Conservation (phyloP, 2,888 invertebrate species). For the Cyrtodaria siliqua region DNA sequence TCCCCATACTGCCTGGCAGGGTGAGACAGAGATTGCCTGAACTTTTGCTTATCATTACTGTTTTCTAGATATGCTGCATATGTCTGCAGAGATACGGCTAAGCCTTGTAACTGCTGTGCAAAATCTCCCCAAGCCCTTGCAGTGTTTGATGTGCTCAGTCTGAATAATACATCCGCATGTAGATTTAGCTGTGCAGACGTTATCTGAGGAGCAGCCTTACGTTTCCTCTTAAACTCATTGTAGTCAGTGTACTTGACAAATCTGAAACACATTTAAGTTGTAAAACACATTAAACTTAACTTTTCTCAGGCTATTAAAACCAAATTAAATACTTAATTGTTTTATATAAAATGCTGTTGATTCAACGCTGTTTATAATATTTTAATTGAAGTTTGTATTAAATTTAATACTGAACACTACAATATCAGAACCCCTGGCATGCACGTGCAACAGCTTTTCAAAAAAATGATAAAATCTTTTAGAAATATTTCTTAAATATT, state of each 20-base stretch:
- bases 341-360: conserved; percentile 1
- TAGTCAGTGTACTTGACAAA: conserved; percentile 19
- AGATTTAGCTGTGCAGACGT: conserved; percentile 8
- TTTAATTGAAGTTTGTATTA: conserved; percentile 5
- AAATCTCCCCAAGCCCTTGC: conserved; percentile 5
- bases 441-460: not conserved
- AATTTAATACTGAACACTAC: conserved; percentile 5
- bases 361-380: conserved; percentile 7
- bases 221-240: conserved; percentile 14
- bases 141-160: conserved; percentile 1
- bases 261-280: conserved; percentile 13
- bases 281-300: conserved; percentile 9
- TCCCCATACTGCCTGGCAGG: conserved; percentile 21
- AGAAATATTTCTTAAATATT: not conserved
- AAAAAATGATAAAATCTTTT: conserved; percentile 1
- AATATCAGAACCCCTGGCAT: conserved; percentile 8
- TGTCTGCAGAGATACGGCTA: conserved; percentile 16
- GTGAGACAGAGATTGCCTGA: conserved; percentile 17
- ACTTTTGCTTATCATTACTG: conserved; percentile 27
- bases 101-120: conserved; percentile 2
- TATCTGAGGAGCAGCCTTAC: conserved; percentile 21
- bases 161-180: conserved; percentile 4
- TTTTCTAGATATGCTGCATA: conserved; percentile 35
- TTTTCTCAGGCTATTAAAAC: conserved; percentile 5
- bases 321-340: conserved; percentile 2